Evolutionary conservation across 2,797 vertebrate genomes (phyloP).

Genomic region (Sebastes flavidus): DNA sequence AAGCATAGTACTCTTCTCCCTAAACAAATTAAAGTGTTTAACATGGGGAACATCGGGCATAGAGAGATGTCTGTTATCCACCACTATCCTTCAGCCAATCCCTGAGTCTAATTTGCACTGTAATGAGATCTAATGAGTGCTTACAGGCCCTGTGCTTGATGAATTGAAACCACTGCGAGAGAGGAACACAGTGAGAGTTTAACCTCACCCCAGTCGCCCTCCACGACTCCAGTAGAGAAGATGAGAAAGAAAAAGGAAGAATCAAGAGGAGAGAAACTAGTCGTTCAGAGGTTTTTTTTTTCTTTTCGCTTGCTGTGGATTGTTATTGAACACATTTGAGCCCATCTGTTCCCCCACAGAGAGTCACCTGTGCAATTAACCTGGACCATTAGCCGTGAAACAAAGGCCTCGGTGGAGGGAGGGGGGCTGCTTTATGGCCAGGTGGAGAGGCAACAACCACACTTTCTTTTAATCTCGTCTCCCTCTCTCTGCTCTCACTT

Average conservation of each 20-base stretch:
- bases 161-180: slow-evolving; percentile 61
- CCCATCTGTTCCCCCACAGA: slow-evolving; percentile 81
- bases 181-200: slow-evolving; percentile 54
- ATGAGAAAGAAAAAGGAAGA: slow-evolving; percentile 39
- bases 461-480: slow-evolving; percentile 64
- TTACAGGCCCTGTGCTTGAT: slow-evolving; percentile 70
- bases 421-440: slow-evolving; percentile 62
- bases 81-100: slow-evolving; percentile 52
- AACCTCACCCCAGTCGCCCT: slow-evolving; percentile 52
- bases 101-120: slow-evolving; percentile 72
- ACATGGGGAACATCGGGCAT: slow-evolving; percentile 29
- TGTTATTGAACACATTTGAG: slow-evolving; percentile 83
- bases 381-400: slow-evolving; percentile 78
- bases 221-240: slow-evolving; percentile 35
- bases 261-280: slow-evolving; percentile 26
- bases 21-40: slow-evolving; percentile 32
- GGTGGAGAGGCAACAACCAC: slow-evolving; percentile 66
- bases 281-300: slow-evolving; percentile 17
- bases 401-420: slow-evolving; percentile 69
- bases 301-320: slow-evolving; percentile 47
- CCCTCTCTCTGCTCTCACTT: slow-evolving; percentile 29
- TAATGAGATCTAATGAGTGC: slow-evolving; percentile 80
- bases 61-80: slow-evolving; percentile 46
- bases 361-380: slow-evolving; percentile 86
- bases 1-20: neutral